Evolutionary conservation across 2,113 vertebrate species (phyloP).

Genomic region (Columba livia): DNA sequence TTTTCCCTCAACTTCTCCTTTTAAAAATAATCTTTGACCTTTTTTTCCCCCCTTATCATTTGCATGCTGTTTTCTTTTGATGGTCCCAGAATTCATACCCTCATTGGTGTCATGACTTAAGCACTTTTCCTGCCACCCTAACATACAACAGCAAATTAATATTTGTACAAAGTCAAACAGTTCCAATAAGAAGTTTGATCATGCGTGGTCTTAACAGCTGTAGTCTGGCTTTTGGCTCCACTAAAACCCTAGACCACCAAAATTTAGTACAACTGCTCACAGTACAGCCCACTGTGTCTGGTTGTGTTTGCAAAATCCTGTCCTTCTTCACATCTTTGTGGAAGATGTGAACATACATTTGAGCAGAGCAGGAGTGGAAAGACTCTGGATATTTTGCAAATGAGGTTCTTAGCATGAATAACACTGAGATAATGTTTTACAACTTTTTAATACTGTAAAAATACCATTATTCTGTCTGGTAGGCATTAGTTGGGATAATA

Average conservation of each 20-base stretch:
- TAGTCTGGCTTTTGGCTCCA: neutral
- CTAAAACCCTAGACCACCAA: neutral
- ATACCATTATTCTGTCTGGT: neutral
- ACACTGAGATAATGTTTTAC: neutral
- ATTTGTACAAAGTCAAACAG: neutral
- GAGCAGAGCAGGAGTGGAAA: neutral
- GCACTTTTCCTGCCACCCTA: neutral
- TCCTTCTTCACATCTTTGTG: neutral
- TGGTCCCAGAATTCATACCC: neutral
- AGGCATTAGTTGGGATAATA: neutral
- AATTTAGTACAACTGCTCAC: neutral
- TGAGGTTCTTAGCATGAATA: neutral
- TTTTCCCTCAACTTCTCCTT: neutral
- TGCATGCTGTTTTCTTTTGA: neutral
- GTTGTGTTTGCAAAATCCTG: neutral
- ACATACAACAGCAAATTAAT: neutral
- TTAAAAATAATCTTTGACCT: neutral
- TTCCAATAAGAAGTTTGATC: neutral
- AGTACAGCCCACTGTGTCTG: too few species aligned
- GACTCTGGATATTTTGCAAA: neutral
- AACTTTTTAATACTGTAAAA: neutral
- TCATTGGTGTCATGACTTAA: neutral
- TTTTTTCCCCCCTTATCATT: neutral
- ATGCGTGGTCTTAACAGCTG: neutral
- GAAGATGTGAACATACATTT: neutral